Base-by-base conservation (phyloP, 2,797 vertebrate genomes). In the Sebastes umbrosus region DNA sequence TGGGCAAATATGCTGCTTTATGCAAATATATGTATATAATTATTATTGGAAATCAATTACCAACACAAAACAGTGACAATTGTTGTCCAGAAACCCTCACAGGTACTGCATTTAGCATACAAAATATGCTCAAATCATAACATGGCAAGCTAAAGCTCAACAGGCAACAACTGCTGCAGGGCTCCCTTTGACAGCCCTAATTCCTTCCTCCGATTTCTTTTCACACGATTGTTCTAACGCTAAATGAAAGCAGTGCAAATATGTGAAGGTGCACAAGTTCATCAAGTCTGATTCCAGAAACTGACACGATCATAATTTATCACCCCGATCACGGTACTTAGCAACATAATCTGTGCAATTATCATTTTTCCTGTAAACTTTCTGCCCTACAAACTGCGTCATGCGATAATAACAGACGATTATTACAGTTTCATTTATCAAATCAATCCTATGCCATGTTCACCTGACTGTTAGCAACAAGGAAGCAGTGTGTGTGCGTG, bases 391-490 rank as follows among this genome's bases (percentile, higher is more conserved):
- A 13, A 34, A 8, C 25, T 16, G n/a, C 6, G 6, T 63, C 22
- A 46, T 68, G 31, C 65, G 76, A 50, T 32, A 60, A 55, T 32
- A 54, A 71, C 59, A 29, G 34, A 27, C 22, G 22, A 4, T 69
- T 16, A 25, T 77, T 63, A 54, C 32, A 73, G 24, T 43, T 74
- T 9, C 4, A 20, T 79, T 80, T 20, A 60, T 82, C n/a, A 63
- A 84, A 77, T 69, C 7, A 46, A 54, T 80, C 6, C 65, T 66
- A 34, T 13, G 50, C 29, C 43, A 50, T 55, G 24, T 80, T 83
- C 73, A 71, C 7, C 5, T 86, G 75, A 77, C 36, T 79, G 69
- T 75, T 73, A 52, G 52, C 77, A 79, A 73, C 43, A 64, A 64
- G 20, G n/a, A 22, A 5, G 31, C 6, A 11, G 29, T 50, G 34